Conservation (phyloP, 2,113 vertebrate species). For the rat (Rattus norvegicus) region GRCr8 NC_086023.1:62495001-62495500, state of each 20-base stretch:
- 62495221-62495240: neutral
- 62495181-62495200: neutral
- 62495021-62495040: neutral
- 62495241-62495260: neutral
- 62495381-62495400: constrained; percentile 10
- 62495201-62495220: neutral
- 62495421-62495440: neutral
- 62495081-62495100: neutral
- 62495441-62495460: neutral
- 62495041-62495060: too few species aligned
- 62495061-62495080: accelerated
- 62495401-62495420: neutral
- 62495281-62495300: neutral
- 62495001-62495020: neutral
- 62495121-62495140: accelerated
- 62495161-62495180: neutral
- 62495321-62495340: neutral
- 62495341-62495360: neutral
- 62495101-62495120: accelerated
- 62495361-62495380: neutral
- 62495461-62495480: neutral
- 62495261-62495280: neutral
- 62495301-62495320: neutral
- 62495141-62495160: neutral
- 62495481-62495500: neutral